These are phyloP conservation scores for Cladopsammia gracilis DNA, from an alignment of 64 coral and sea anemone species.

Conservation along the genomic window DNA sequence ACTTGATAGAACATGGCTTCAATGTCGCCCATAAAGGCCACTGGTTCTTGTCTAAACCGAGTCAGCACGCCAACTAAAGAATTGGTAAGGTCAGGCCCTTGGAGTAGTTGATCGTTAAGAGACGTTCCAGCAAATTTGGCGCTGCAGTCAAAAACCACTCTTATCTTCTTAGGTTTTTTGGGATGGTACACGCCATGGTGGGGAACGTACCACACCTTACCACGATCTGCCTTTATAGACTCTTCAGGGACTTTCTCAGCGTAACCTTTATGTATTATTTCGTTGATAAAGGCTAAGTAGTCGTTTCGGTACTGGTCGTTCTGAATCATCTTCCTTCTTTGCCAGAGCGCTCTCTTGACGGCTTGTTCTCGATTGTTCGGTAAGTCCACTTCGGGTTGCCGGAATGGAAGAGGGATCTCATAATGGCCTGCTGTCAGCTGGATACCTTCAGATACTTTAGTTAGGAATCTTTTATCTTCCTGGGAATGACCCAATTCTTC, in stretches of 20 bases:
- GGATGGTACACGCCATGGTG: slow-evolving; percentile 24
- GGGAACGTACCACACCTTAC: slow-evolving; percentile 58
- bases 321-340: slow-evolving; percentile 63
- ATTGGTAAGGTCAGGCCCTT: slow-evolving; percentile 57
- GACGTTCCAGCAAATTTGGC: slow-evolving; percentile 39
- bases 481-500: slow-evolving; percentile 44
- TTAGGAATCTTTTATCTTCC: slow-evolving; percentile 51
- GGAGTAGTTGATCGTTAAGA: slow-evolving; percentile 30
- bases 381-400: slow-evolving; percentile 42
- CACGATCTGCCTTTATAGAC: background rate
- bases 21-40: slow-evolving; percentile 51
- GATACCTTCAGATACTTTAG: slow-evolving; percentile 35
- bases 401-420: slow-evolving; percentile 61
- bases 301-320: slow-evolving; percentile 41
- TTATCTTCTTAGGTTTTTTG: slow-evolving; percentile 34
- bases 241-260: slow-evolving; percentile 26
- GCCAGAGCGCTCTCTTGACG: slow-evolving; percentile 55
- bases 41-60: slow-evolving; percentile 32
- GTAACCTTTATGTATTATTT: slow-evolving; percentile 56
- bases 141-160: slow-evolving; percentile 45
- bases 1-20: slow-evolving; percentile 70
- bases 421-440: slow-evolving; percentile 42
- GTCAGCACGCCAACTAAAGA: slow-evolving; percentile 24
- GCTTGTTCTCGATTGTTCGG: slow-evolving; percentile 62
- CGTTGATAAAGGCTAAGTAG: slow-evolving; percentile 50